These are phyloP conservation scores for Tupaia chinensis DNA, from an alignment of 2,113 vertebrate species.

Conservation along the genomic window DNA sequence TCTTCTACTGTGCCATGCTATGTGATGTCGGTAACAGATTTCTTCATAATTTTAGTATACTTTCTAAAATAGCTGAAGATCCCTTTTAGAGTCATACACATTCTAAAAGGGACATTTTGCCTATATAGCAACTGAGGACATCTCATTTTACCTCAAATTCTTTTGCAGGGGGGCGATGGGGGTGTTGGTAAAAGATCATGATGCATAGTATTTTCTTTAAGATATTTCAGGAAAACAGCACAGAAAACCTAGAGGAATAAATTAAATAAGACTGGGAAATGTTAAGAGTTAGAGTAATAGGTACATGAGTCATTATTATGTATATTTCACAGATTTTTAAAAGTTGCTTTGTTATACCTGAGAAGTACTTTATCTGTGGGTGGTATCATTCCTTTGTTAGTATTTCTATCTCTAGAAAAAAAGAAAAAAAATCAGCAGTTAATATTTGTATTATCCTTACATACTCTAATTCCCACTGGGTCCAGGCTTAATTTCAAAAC, in stretches of 20 bases:
- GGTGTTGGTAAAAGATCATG: background rate
- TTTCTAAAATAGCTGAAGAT: background rate
- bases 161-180: too few relatives aligned
- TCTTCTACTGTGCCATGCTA: background rate
- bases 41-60: slow-evolving; percentile 17
- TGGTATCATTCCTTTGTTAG: slow-evolving; percentile 46
- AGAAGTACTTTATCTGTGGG: slow-evolving; percentile 57
- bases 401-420: slow-evolving; percentile 46
- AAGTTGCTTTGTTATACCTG: slow-evolving; percentile 37
- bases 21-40: slow-evolving; percentile 8
- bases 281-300: slow-evolving; percentile 18
- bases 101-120: slow-evolving; percentile 6
- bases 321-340: slow-evolving; percentile 41
- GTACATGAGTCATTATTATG: slow-evolving; percentile 4
- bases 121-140: slow-evolving; percentile 33
- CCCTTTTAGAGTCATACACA: slow-evolving; percentile 12
- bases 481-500: slow-evolving; percentile 57
- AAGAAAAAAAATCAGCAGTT: slow-evolving; percentile 46
- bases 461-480: slow-evolving; percentile 23
- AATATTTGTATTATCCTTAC: slow-evolving; percentile 58
- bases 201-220: slow-evolving; percentile 12
- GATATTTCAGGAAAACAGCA: slow-evolving; percentile 38
- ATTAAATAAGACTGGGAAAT: slow-evolving; percentile 1
- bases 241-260: slow-evolving; percentile 10
- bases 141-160: slow-evolving; percentile 52